These are phyloP conservation scores for Cheumatopsyche charites DNA, from an alignment of 1,140 invertebrate genomes.

Conservation along the genomic window DNA sequence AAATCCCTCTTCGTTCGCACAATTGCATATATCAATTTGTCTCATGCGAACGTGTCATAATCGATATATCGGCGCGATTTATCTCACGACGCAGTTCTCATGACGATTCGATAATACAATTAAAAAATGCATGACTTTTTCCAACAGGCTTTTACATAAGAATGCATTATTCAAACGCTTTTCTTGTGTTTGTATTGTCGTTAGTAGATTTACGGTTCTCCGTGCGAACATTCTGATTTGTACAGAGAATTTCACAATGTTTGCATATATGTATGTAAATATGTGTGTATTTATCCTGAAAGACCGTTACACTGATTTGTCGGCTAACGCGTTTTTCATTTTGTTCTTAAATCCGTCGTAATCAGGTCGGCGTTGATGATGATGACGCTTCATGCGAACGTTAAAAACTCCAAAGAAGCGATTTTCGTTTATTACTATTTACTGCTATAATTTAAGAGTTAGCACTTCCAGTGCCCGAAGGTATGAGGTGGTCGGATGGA, in stretches of 20 bases:
- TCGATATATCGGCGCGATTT: conserved; percentile 16
- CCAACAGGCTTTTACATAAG: background rate
- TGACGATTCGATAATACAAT: conserved; percentile 4
- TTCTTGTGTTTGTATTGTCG: conserved; percentile 22
- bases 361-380: too few species aligned
- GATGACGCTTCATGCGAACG: too few species aligned
- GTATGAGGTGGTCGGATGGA: conserved; percentile 23
- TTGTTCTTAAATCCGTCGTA: too few species aligned
- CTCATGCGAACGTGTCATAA: background rate
- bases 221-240: conserved; percentile 27
- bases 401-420: too few species aligned
- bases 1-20: too few species aligned
- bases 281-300: too few species aligned
- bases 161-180: conserved; percentile 26
- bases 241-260: background rate
- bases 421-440: too few species aligned
- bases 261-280: too few species aligned
- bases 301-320: too few species aligned
- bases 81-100: conserved; percentile 30
- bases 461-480: conserved; percentile 22
- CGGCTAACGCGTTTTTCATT: too few species aligned
- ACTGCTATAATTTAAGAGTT: too few species aligned
- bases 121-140: conserved; percentile 7
- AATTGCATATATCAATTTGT: too few species aligned
- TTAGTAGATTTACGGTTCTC: conserved; percentile 9